Conservation (phyloP, 1,140 invertebrate genomes). For the Heliothis subflexa region DNA sequence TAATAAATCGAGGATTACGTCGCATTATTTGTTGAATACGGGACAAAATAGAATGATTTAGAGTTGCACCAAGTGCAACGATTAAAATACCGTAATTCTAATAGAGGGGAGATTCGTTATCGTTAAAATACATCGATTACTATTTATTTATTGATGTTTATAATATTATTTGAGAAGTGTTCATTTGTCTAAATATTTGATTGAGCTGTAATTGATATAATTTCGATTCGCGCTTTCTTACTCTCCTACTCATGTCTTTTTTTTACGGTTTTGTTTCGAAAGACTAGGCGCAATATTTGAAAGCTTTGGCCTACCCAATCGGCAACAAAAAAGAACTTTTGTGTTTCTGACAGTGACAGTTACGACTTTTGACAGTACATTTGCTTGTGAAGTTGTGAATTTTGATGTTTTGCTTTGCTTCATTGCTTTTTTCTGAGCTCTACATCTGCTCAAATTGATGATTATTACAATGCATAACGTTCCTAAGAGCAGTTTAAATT, state of each 20-base stretch:
- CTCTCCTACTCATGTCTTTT: too few species aligned
- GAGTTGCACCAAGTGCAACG: slow-evolving; percentile 26
- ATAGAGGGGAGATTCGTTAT: not conserved
- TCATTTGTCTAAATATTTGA: too few species aligned
- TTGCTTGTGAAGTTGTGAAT: not conserved
- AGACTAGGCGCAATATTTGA: not conserved
- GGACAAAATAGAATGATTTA: slow-evolving; percentile 44
- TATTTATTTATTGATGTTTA: too few species aligned
- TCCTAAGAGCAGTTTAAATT: too few species aligned
- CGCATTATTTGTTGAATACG: slow-evolving; percentile 38
- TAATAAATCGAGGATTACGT: slow-evolving; percentile 33
- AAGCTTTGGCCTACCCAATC: not conserved
- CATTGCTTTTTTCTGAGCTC: not conserved
- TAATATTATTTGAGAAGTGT: too few species aligned
- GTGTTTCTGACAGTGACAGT: not conserved
- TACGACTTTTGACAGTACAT: not conserved
- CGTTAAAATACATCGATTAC: too few species aligned
- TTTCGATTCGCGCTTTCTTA: too few species aligned
- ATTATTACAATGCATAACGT: too few species aligned
- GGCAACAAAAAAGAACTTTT: not conserved
- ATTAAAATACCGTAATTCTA: not conserved
- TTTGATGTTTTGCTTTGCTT: not conserved
- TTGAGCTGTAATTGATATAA: too few species aligned
- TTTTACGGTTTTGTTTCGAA: too few species aligned
- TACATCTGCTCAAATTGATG: too few species aligned